These are phyloP conservation scores for Microcaecilia unicolor DNA, from an alignment of 2,797 vertebrate genomes.

Conservation along the genomic window DNA sequence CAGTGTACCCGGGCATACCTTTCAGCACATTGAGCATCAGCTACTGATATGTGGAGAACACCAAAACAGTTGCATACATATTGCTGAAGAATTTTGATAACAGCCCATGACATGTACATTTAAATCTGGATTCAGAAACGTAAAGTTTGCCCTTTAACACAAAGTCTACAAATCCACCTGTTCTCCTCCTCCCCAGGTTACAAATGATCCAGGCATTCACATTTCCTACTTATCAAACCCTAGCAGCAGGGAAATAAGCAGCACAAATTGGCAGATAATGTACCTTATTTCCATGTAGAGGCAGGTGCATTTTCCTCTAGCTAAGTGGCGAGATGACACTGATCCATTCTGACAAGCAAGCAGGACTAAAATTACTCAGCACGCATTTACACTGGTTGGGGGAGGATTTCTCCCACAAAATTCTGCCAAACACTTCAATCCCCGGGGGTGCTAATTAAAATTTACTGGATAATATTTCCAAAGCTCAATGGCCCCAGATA, in stretches of 20 bases:
- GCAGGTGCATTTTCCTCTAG: constrained; percentile 52
- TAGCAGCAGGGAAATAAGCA: constrained; percentile 45
- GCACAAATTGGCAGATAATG: constrained; percentile 60
- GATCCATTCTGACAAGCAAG: constrained; percentile 59
- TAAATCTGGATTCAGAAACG: neutral
- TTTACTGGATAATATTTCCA: constrained; percentile 62
- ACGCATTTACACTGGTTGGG: constrained; percentile 36
- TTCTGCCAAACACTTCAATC: constrained; percentile 47
- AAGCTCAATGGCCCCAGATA: constrained; percentile 56
- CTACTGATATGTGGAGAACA: too few relatives aligned
- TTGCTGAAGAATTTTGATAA: neutral
- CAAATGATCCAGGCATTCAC: constrained; percentile 31
- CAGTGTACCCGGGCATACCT: too few relatives aligned
- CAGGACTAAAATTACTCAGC: constrained; percentile 65
- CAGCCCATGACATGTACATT: constrained; percentile 7
- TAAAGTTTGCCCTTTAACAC: neutral
- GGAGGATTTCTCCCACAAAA: constrained; percentile 41
- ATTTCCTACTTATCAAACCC: constrained; percentile 34
- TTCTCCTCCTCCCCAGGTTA: constrained; percentile 13
- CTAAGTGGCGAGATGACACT: constrained; percentile 52
- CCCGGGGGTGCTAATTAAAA: constrained; percentile 67
- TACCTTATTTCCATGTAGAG: constrained; percentile 58
- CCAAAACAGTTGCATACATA: too few relatives aligned
- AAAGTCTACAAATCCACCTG: neutral
- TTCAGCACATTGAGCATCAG: too few relatives aligned